These are phyloP conservation scores for Fistularia tabacaria DNA, from an alignment of 2,797 vertebrate genomes.

Conservation along the genomic window DNA sequence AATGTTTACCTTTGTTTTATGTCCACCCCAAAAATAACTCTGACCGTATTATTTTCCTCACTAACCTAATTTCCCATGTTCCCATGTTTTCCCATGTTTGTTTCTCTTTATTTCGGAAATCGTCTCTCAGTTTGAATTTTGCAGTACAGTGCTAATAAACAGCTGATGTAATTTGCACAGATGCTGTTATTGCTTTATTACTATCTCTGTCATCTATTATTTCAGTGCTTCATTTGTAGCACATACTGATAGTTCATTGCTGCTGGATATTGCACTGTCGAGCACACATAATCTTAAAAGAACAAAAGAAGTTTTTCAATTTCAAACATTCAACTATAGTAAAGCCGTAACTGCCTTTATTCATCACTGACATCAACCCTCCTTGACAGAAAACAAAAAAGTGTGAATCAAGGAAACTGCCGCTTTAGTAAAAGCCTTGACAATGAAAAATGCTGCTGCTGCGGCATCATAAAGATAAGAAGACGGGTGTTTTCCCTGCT, in stretches of 20 bases:
- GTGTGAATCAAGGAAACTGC: conserved; percentile 27
- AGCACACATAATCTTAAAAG: no score
- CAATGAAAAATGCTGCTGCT: conserved; percentile 12
- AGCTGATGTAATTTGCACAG: conserved; percentile 22
- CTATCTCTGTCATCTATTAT: conserved; percentile 30
- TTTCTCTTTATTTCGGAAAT: conserved; percentile 31
- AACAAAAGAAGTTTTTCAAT: no score
- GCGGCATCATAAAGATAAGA: conserved; percentile 67
- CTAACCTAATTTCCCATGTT: conserved; percentile 40
- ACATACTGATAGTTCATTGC: conserved; percentile 22
- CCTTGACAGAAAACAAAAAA: conserved; percentile 33
- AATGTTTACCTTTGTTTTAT: conserved; percentile 48
- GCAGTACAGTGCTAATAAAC: conserved; percentile 33
- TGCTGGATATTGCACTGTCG: not conserved
- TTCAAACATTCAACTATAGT: conserved; percentile 1
- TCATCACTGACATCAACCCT: conserved; percentile 26
- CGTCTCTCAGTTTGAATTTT: conserved; percentile 18
- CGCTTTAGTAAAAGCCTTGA: conserved; percentile 36
- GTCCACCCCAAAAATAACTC: conserved; percentile 24
- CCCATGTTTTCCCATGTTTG: no score
- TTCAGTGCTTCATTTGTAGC: conserved; percentile 22
- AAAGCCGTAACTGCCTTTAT: conserved; percentile 11
- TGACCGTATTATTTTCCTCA: conserved; percentile 27
- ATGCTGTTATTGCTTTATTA: conserved; percentile 27
- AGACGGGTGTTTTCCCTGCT: conserved; percentile 50